phyloP scores from a whole-genome alignment of 2,888 invertebrate species.

The Sicus ferrugineus region DNA sequence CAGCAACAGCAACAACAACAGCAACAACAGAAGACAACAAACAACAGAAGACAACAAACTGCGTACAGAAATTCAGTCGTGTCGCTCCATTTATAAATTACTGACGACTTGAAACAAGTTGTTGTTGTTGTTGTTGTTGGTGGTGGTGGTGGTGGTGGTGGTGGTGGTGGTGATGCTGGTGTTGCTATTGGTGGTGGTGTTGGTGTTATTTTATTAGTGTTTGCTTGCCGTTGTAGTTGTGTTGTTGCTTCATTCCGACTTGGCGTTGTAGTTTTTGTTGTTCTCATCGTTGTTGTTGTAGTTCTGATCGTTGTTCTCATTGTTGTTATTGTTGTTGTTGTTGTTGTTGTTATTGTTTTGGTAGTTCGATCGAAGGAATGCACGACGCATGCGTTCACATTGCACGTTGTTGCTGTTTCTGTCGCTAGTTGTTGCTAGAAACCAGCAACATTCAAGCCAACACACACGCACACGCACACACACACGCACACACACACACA shows the following conservation, averaged over 20 bases:
- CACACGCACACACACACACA: background rate
- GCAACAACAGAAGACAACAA: background rate
- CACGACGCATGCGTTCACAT: conserved; percentile 23
- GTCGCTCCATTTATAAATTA: conserved; percentile 33
- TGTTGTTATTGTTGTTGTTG: background rate
- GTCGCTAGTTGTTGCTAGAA: background rate
- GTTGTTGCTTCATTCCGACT: background rate
- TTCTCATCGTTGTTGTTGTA: background rate
- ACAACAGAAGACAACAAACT: no score
- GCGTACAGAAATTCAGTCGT: conserved; percentile 12
- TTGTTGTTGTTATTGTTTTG: background rate
- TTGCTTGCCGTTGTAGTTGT: background rate
- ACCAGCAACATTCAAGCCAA: background rate
- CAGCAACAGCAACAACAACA: conserved; percentile 1
- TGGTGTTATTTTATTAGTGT: background rate
- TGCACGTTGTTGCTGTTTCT: conserved; percentile 4
- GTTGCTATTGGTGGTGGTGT: no score
- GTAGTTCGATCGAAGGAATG: conserved; percentile 13
- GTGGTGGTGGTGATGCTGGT: background rate
- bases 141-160: no score
- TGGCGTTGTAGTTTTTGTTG: background rate
- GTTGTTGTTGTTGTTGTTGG: conserved; percentile 5
- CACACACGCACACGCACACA: background rate
- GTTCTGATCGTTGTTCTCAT: no score
- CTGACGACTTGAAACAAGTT: background rate